Base-by-base conservation (phyloP, 2,888 invertebrate species). In the Masnerella sp. region DNA sequence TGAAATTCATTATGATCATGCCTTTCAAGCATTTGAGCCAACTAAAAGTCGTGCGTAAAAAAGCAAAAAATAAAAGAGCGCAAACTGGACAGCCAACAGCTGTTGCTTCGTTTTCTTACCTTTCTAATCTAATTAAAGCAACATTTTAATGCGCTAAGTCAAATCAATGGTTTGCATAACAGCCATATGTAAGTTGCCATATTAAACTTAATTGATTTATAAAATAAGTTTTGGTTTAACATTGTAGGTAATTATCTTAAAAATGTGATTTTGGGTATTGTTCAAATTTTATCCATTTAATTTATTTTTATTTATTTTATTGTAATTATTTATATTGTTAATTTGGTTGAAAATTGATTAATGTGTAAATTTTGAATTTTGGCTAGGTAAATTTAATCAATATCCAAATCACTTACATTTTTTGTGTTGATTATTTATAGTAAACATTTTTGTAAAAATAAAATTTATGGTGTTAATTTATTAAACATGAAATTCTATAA, bases 61-160 rank as follows among this genome's bases (percentile, higher is more conserved):
- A 40, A 43, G 20, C 64, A 5, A 7, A 43, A 43, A 30, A 38
- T 40, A 54, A 42, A 54, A 18, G 12, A 30, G 8, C 15, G 14
- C 5, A 20, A 15, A 42, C 14, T 22, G 14, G 9, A 54, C 14
- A 42, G n/a, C 12, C 7, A 49, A 47, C 40, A 40, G 18, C 12
- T 18, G 25, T 34, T 36, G 45, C 36, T 54, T 28, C 20, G 40
- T n/a, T 14, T 18, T 49, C 61, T 61, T 61, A 61, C 49, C 47
- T 61, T 40, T 61, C 47, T 61, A 61, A 47, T 45, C 38, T 61
- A 61, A 61, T 61, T 47, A 47, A 61, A 61, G 38, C 61, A 38
- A 61, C 30, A 30, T 49, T 47, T 49, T 28, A 47, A 20, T 59
- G 47, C 34, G 22, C 34, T 36, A 47, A 25, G 8, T 34, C 36